A percentile compares a stretch with the other conserved stretches of the same genome.
phyloP scores from a whole-genome alignment of 2,797 vertebrate genomes.

The Amphiprion clarkii region DNA sequence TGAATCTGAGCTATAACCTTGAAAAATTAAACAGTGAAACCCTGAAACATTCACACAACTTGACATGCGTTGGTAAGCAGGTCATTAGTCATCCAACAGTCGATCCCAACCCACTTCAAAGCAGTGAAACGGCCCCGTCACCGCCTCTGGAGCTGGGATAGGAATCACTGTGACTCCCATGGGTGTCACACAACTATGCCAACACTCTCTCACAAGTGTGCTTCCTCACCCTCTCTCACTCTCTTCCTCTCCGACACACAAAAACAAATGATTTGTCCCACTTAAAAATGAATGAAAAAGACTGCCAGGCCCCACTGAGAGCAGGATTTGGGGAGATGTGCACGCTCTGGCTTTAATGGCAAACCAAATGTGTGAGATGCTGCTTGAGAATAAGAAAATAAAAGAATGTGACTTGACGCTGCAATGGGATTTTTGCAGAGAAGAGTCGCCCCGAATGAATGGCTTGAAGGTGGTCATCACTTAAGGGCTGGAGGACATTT shows the following conservation, averaged over 20 bases:
- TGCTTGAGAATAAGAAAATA: not conserved
- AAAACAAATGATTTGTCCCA: constrained; percentile 1
- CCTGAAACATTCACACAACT: constrained; percentile 47
- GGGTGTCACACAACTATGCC: constrained; percentile 8
- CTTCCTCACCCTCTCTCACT: not conserved
- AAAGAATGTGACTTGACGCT: not conserved
- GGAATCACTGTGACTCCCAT: constrained; percentile 26
- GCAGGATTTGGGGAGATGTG: not conserved
- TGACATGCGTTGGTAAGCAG: constrained; percentile 48
- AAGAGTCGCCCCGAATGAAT: not conserved
- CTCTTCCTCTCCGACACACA: not conserved
- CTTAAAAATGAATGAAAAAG: constrained; percentile 8
- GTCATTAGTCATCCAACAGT: constrained; percentile 45
- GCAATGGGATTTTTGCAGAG: not conserved
- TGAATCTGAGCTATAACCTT: constrained; percentile 26
- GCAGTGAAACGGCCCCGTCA: constrained; percentile 30
- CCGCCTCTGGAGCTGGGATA: constrained; percentile 23
- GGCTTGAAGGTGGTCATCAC: not conserved
- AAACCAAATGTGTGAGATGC: not conserved
- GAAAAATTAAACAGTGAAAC: constrained; percentile 49
- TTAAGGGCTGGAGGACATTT: not conserved
- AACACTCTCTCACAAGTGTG: constrained; percentile 11
- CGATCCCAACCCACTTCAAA: constrained; percentile 21
- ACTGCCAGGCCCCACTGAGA: not conserved
- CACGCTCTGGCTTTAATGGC: not conserved